Evolutionary conservation across 2,113 vertebrate species (phyloP), one percentile per base, ranked within the genome.

Genomic region (Upupa epops): DNA sequence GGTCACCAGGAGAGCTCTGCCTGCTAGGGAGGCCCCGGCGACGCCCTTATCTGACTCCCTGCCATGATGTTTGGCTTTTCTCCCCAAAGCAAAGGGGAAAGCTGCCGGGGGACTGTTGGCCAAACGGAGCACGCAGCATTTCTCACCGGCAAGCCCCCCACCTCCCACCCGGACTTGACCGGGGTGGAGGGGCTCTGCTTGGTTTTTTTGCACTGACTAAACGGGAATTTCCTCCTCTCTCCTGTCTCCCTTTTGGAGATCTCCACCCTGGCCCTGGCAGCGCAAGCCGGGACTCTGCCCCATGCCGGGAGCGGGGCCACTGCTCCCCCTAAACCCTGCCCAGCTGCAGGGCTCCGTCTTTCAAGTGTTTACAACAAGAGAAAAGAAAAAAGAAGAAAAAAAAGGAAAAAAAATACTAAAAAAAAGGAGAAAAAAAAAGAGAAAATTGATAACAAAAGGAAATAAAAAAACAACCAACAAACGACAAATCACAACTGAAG

Each of bases 321-420:
- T 95, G 96, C 94, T 95, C 96, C 94, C 90, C 97, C 40, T 15
- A 42, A 42, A 42, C 88, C 91, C n/a, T n/a, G 92, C 88, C 72
- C 83, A 96, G 95, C 92, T 8, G 9, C 36, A 17, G 89, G 96
- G 97, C 94, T 97, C 90, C 69, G 95, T 97, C 97, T 97, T 97
- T 97, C 96, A 97, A 96, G 97, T 98, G 97, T 98, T 98, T 98
- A 98, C 96, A 97, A 97, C 42, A 34, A 92, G 61, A 42, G 15
- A 42, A 42, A 42, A 42, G 40, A 15, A 22, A 42, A 90, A 84
- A 88, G 56, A 91, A 20, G 32, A 54, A 17, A n/a, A 16, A 31
- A 26, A 54, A 59, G 73, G 58, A 1, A 0, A 1, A 0, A n/a
- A 66, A 10, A 3, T 21, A 68, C 15, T 85, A 91, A 92, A 95